phyloP scores from a whole-genome alignment of 2,113 vertebrate genomes.

The Oreochromis niloticus region DNA sequence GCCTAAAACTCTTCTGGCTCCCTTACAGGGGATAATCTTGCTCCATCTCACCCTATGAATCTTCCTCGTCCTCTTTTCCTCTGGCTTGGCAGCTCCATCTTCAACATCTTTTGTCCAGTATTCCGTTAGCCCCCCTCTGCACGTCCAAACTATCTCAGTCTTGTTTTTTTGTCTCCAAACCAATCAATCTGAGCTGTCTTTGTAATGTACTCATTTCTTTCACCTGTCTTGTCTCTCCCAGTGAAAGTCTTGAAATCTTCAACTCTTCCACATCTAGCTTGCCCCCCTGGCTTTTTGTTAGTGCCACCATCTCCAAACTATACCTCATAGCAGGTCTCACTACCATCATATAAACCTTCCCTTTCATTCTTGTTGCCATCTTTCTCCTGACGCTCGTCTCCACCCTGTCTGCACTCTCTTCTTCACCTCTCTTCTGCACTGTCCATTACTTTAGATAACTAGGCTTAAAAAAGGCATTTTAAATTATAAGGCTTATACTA shows the following conservation, averaged over 20 bases:
- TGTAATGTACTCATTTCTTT: not conserved
- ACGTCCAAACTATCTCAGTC: not conserved
- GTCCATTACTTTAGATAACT: not conserved
- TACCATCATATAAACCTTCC: not conserved
- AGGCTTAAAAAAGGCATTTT: not conserved
- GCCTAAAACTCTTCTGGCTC: not conserved
- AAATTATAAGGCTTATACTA: not conserved
- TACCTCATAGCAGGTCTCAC: not conserved
- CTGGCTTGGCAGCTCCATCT: not conserved
- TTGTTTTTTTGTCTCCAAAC: not conserved
- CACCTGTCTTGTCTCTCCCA: not conserved
- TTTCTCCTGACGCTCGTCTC: not conserved
- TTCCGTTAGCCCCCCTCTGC: not conserved
- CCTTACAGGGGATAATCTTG: not conserved
- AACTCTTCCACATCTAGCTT: rapidly evolving
- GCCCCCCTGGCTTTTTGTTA: not conserved
- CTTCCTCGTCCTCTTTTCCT: not conserved
- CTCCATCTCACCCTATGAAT: not conserved
- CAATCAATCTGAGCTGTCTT: not conserved
- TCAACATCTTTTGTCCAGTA: not conserved
- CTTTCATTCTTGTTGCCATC: not conserved
- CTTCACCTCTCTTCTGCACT: not conserved
- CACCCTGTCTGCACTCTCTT: not conserved
- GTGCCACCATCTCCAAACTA: not conserved
- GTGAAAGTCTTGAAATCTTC: not conserved